These are phyloP conservation scores for Apamea crenata DNA, from an alignment of 2,888 invertebrate genomes.

Conservation along the genomic window DNA sequence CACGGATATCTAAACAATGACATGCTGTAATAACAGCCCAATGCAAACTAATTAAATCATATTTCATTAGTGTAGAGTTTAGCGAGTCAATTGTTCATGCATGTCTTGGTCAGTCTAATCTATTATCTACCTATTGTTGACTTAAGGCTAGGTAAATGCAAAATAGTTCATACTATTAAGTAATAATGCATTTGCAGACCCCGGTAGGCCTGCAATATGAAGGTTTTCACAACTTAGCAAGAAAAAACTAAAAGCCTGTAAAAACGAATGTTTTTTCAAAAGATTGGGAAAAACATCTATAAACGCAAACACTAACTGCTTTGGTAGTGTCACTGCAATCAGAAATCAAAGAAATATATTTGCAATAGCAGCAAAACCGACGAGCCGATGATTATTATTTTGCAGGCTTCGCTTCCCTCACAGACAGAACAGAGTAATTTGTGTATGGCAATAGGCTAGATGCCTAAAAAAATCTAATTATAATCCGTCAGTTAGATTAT, in stretches of 20 bases:
- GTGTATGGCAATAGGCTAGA: background rate
- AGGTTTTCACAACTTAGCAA: slow-evolving; percentile 10
- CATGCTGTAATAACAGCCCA: background rate
- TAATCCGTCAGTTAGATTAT: too few species aligned
- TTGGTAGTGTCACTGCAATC: slow-evolving; percentile 3
- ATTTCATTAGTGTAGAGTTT: slow-evolving; percentile 1
- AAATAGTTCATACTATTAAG: background rate
- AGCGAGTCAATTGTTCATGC: background rate
- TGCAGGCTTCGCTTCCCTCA: slow-evolving; percentile 10
- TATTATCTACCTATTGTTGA: background rate
- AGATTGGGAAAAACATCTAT: slow-evolving; percentile 3
- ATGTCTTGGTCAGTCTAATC: slow-evolving; percentile 1
- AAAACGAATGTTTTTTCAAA: slow-evolving; percentile 9
- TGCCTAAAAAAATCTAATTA: too few species aligned
- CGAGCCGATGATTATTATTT: slow-evolving; percentile 14
- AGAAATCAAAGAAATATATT: slow-evolving; percentile 24
- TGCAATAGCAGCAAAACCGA: slow-evolving; percentile 6
- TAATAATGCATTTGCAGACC: background rate
- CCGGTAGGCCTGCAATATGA: slow-evolving; percentile 1
- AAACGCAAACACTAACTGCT: slow-evolving; percentile 10
- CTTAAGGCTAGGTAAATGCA: background rate
- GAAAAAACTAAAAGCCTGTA: background rate
- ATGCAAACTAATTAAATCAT: background rate
- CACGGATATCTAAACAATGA: background rate
- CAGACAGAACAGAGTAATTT: slow-evolving; percentile 6